phyloP scores from a whole-genome alignment of 2,888 invertebrate species.

The Drosophila affinis region DNA sequence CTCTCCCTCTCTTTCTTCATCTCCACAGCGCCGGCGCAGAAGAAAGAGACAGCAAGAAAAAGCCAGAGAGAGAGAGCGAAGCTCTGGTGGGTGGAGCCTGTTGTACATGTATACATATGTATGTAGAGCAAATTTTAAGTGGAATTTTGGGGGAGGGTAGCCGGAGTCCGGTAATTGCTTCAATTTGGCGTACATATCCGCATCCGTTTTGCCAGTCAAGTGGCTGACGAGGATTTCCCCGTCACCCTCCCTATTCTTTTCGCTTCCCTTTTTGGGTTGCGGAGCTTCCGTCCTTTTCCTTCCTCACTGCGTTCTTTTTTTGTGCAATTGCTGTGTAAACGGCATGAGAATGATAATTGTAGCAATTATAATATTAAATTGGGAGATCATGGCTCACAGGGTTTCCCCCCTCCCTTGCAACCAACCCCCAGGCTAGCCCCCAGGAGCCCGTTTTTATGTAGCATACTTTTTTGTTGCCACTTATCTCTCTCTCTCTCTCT shows the following conservation, averaged over 20 bases:
- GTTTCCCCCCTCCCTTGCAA: slow-evolving; percentile 46
- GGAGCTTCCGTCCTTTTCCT: slow-evolving; percentile 39
- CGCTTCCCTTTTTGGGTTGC: slow-evolving; percentile 23
- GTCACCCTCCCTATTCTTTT: slow-evolving; percentile 31
- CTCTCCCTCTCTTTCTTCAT: slow-evolving; percentile 12
- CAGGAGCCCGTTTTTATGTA: slow-evolving; percentile 52
- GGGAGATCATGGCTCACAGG: slow-evolving; percentile 83
- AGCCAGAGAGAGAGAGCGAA: slow-evolving; percentile 11
- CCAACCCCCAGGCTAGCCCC: not conserved
- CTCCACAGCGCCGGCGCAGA: slow-evolving; percentile 58
- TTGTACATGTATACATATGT: not conserved
- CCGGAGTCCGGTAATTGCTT: slow-evolving; percentile 69
- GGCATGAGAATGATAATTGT: slow-evolving; percentile 83
- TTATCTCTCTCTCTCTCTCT: slow-evolving; percentile 3
- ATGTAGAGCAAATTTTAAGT: not conserved
- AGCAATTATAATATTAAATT: slow-evolving; percentile 84
- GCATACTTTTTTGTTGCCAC: slow-evolving; percentile 68
- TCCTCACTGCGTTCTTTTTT: slow-evolving; percentile 55
- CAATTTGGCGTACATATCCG: slow-evolving; percentile 72
- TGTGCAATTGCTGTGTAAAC: slow-evolving; percentile 80
- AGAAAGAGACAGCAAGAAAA: slow-evolving; percentile 10
- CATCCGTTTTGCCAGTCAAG: slow-evolving; percentile 24
- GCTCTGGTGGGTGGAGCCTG: slow-evolving; percentile 39
- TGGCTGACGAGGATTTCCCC: slow-evolving; percentile 7
- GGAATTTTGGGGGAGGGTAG: slow-evolving; percentile 38